Evolutionary conservation across 2,888 invertebrate genomes (phyloP), one percentile per base, ranked within the genome.

Genomic region (Odontothrips loti): DNA sequence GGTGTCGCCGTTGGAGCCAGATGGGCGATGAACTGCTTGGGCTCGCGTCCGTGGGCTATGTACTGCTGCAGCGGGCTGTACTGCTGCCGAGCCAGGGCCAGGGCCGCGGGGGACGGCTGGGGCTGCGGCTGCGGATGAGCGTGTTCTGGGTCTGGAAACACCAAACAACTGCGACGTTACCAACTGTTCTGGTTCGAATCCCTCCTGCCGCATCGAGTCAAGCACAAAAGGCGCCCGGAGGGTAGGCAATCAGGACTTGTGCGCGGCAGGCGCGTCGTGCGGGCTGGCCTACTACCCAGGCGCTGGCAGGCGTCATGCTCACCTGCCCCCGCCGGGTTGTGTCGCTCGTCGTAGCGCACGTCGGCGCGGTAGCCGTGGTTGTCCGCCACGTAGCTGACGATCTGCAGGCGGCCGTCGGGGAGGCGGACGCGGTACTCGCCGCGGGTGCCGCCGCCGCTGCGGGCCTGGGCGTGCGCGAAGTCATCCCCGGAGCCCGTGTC

Each of bases 401-500:
- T 90, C 85, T 92, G 92, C 85, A 90, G 88, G 81, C 92, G 87
- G 0, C 92, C 92, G 84, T 92, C 92, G 0, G 93, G 93, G 79
- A 93, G 88, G 86, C 90, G 90, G 83, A 93, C 92, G 81, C 92
- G 87, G 87, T 93, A 93, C 85, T 92, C 91, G 1, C 93, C 93
- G 82, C 91, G 91, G 11, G 92, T 92, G 0, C 90, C 90, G 27
- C 90, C 89, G 6, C 92, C 90, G 83, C 89, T 90, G 85, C 91
- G 91, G 12, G 90, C 89, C 85, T 93, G 92, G 1, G 89, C 88
- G 84, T 93, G 92, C 0, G 92, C 92, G 87, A 92, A 93, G 85
- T 93, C 92, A 82, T 92, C 92, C 0, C 92, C 93, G 0, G 91
- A 91, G 82, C 89, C 87, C 27, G 89, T 88, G 85, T 92, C 91